These are phyloP conservation scores for Aleadryas rufinucha DNA, from an alignment of 2,113 vertebrate genomes.

Conservation along the genomic window DNA sequence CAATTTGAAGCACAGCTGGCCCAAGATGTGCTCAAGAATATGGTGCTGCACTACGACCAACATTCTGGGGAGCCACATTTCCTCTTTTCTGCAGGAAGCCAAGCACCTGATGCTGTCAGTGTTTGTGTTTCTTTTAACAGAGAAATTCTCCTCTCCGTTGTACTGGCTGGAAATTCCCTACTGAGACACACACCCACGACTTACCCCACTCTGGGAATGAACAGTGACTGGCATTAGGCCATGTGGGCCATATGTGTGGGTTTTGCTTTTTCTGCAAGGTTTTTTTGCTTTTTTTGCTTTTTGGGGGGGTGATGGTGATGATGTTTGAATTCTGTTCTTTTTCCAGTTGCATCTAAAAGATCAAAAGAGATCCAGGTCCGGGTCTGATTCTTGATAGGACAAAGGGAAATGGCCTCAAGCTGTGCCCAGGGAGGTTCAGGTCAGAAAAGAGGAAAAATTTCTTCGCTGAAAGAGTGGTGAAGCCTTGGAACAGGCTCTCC, in stretches of 20 bases:
- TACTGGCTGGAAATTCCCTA: not conserved
- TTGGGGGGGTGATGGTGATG: rapidly evolving
- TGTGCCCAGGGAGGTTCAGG: not conserved
- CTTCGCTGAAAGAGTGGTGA: no score
- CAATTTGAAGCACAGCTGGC: not conserved
- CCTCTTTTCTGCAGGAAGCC: not conserved
- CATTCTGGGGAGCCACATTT: not conserved
- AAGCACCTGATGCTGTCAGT: not conserved
- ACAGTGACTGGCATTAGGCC: not conserved
- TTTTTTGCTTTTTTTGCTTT: not conserved
- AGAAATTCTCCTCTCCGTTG: not conserved
- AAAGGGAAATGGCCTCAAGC: not conserved
- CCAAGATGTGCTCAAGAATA: not conserved
- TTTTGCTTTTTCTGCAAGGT: not conserved
- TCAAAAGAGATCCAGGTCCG: not conserved
- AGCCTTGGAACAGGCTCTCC: not conserved
- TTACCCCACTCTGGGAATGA: not conserved
- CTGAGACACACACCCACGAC: not conserved
- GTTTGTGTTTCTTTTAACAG: not conserved
- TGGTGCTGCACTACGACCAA: not conserved
- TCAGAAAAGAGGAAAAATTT: not conserved
- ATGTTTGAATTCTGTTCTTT: not conserved
- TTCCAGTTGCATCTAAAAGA: not conserved
- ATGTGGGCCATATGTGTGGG: not conserved
- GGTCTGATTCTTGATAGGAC: not conserved